Conservation (phyloP, 2,888 invertebrate species). For the Ophion ventricosus region DNA sequence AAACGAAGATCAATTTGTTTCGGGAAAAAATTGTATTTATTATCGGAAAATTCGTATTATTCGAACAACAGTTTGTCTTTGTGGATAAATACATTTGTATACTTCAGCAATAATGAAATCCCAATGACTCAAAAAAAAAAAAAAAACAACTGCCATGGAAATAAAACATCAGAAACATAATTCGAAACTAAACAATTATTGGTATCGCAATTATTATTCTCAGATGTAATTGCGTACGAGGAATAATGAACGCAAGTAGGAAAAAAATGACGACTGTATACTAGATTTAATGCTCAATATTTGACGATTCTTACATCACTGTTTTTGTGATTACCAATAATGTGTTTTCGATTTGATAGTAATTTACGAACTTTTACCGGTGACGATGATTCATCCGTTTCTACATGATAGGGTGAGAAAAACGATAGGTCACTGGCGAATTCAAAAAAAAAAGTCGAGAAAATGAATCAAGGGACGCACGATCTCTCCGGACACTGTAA, state of each 20-base stretch:
- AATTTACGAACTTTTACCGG: conserved; percentile 21
- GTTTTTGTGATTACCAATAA: not conserved
- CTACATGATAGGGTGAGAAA: not conserved
- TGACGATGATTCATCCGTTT: conserved; percentile 6
- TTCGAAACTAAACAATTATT: conserved; percentile 7
- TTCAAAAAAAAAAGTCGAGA: conserved; percentile 14
- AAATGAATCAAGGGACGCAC: not conserved
- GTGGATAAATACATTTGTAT: not conserved
- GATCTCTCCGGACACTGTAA: not conserved
- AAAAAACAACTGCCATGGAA: conserved; percentile 64
- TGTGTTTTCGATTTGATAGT: conserved; percentile 13
- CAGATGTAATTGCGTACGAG: not conserved
- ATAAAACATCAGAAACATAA: conserved; percentile 68
- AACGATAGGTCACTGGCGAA: not conserved
- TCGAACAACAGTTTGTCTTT: not conserved
- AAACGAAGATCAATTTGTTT: not conserved
- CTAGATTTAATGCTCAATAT: not conserved
- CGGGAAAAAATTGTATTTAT: conserved; percentile 1
- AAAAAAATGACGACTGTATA: not conserved
- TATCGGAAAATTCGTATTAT: not conserved
- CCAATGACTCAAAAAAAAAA: conserved; percentile 38
- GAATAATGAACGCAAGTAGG: not conserved
- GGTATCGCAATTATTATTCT: not conserved
- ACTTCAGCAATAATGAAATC: not conserved
- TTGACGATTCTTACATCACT: conserved; percentile 5